Evolutionary conservation across 2,888 invertebrate genomes (phyloP).

Genomic region (Aporophyla nigra): DNA sequence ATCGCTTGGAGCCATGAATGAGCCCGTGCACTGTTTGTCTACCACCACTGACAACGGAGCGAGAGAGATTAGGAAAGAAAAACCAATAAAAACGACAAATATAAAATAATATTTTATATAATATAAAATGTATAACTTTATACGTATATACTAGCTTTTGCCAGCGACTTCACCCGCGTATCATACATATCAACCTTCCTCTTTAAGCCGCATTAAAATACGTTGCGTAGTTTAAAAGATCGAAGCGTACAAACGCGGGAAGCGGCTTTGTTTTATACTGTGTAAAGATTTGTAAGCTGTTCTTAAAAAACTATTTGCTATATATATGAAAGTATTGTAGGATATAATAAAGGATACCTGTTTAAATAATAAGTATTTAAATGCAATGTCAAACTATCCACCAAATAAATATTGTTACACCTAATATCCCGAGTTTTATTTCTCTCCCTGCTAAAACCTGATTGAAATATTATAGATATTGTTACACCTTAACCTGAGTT

Average conservation of each 20-base stretch:
- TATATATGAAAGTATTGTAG: background rate
- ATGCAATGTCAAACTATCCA: background rate
- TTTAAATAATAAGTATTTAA: background rate
- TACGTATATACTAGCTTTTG: too few relatives aligned
- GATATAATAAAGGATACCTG: background rate
- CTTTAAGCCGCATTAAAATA: too few relatives aligned
- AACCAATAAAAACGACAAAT: too few relatives aligned
- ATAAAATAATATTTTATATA: too few relatives aligned
- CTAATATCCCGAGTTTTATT: slow-evolving; percentile 11
- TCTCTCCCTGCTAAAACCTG: background rate
- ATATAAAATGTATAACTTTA: too few relatives aligned
- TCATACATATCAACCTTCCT: too few relatives aligned
- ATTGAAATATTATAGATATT: background rate
- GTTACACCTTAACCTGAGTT: background rate
- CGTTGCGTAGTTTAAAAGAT: too few relatives aligned
- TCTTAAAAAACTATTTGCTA: background rate
- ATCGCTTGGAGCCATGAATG: background rate
- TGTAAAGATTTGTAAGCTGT: background rate
- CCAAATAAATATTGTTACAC: background rate
- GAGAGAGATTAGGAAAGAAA: too few relatives aligned
- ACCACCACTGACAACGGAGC: background rate
- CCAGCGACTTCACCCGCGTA: too few relatives aligned
- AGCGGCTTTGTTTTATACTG: too few relatives aligned
- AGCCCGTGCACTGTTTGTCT: background rate
- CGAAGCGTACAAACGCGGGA: too few relatives aligned